Percentiles rank a stretch among this genome's conserved stretches.
Evolutionary conservation across 2,113 vertebrate genomes (phyloP).

Genomic region (Indicator indicator): DNA sequence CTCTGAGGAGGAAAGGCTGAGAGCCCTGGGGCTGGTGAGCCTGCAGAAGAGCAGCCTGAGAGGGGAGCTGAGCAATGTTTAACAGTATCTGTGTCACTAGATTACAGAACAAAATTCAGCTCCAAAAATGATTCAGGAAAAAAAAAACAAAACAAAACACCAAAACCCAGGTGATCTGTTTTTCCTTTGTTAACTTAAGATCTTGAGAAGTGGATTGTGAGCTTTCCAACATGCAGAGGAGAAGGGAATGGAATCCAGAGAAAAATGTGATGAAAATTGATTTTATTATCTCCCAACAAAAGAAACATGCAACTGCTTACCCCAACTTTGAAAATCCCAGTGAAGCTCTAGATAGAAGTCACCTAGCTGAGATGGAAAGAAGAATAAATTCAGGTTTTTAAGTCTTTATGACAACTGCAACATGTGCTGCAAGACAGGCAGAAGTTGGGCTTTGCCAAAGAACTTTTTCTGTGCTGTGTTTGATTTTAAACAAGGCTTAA

Average conservation of each 20-base stretch:
- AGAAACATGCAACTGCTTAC: constrained; percentile 78
- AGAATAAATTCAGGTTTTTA: not conserved
- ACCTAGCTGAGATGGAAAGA: constrained; percentile 86
- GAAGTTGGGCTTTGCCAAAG: not conserved
- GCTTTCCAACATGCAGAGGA: not conserved
- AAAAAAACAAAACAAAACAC: not conserved
- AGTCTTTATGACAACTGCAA: not conserved
- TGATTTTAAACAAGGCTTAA: not conserved
- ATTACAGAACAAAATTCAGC: not conserved
- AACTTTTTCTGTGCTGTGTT: not conserved
- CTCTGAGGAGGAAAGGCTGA: too few relatives aligned
- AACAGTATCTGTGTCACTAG: not conserved
- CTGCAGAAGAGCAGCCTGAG: too few relatives aligned
- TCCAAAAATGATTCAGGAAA: not conserved
- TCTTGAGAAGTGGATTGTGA: not conserved
- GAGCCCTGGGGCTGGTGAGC: too few relatives aligned
- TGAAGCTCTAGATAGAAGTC: constrained; percentile 99
- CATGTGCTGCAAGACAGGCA: not conserved
- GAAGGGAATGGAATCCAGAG: not conserved
- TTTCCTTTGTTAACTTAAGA: not conserved
- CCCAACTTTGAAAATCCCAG: constrained; percentile 99
- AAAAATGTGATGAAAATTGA: not conserved
- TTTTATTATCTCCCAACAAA: not conserved
- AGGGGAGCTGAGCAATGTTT: too few relatives aligned
- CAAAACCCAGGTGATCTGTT: not conserved